These are phyloP conservation scores for Coelopa pilipes DNA, from an alignment of 2,888 invertebrate species.

Conservation along the genomic window DNA sequence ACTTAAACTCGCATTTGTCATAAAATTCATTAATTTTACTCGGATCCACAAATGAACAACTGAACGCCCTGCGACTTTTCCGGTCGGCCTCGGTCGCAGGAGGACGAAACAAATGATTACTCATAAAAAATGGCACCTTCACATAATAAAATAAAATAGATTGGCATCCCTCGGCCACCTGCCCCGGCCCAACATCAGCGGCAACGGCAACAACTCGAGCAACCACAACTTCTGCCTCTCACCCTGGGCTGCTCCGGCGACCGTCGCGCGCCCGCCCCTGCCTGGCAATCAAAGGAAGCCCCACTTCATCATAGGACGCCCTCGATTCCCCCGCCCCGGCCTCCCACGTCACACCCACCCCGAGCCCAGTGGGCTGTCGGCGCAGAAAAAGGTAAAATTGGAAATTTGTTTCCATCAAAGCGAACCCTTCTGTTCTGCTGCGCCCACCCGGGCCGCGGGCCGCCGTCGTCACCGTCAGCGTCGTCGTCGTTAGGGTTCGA, in stretches of 20 bases:
- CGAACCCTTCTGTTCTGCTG: slow-evolving; percentile 14
- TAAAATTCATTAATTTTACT: slow-evolving; percentile 23
- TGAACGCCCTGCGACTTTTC: background rate
- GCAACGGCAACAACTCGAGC: background rate
- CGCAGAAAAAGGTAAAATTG: slow-evolving; percentile 47
- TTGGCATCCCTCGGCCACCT: background rate
- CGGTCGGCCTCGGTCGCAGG: too few species aligned
- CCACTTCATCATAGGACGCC: too few species aligned
- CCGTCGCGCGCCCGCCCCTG: background rate
- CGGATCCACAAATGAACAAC: slow-evolving; percentile 16
- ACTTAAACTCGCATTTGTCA: slow-evolving; percentile 33
- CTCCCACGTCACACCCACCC: background rate
- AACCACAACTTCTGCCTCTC: background rate
- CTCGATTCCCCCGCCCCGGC: background rate
- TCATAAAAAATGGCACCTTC: slow-evolving; percentile 33
- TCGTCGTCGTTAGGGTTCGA: background rate
- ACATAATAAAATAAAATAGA: slow-evolving; percentile 21
- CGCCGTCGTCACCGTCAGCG: background rate
- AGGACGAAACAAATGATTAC: slow-evolving; percentile 19
- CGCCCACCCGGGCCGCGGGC: background rate
- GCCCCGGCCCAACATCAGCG: background rate
- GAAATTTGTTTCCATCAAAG: slow-evolving; percentile 60
- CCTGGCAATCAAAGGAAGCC: too few species aligned
- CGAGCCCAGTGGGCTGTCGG: too few species aligned
- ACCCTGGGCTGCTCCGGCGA: too few species aligned